Evolutionary conservation across 2,113 vertebrate genomes (phyloP).

Genomic region (Heptranchias perlo): DNA sequence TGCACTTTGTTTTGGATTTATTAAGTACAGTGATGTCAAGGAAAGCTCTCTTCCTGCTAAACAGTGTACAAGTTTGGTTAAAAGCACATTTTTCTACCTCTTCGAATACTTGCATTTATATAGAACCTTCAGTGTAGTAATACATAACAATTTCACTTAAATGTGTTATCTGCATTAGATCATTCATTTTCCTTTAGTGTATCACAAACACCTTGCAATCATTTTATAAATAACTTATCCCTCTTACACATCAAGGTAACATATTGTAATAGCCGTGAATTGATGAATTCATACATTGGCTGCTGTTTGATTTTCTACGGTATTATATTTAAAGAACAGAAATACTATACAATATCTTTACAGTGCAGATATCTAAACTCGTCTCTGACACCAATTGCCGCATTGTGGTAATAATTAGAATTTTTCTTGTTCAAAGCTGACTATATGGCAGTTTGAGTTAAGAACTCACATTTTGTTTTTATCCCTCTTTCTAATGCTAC

Average conservation of each 20-base stretch:
- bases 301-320: not conserved
- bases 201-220: not conserved
- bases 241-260: not conserved
- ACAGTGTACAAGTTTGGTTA: not conserved
- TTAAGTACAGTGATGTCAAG: slow-evolving; percentile 11
- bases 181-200: not conserved
- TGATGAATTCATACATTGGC: not conserved
- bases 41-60: not conserved
- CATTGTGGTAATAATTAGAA: not conserved
- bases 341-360: not conserved
- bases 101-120: not conserved
- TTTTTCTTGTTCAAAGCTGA: not conserved
- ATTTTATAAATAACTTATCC: not conserved
- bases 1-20: slow-evolving; percentile 1
- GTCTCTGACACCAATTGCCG: not conserved
- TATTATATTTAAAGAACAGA: not conserved
- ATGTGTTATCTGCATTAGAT: not conserved
- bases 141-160: not conserved
- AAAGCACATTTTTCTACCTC: not conserved
- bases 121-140: not conserved
- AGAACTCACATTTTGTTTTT: not conserved
- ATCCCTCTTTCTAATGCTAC: not conserved
- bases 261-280: not conserved
- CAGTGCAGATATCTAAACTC: not conserved
- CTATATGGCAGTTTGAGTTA: not conserved